These are phyloP conservation scores for Dendrophyllia cribrosa DNA, from an alignment of 64 coral and sea anemone genomes.

Conservation along the genomic window DNA sequence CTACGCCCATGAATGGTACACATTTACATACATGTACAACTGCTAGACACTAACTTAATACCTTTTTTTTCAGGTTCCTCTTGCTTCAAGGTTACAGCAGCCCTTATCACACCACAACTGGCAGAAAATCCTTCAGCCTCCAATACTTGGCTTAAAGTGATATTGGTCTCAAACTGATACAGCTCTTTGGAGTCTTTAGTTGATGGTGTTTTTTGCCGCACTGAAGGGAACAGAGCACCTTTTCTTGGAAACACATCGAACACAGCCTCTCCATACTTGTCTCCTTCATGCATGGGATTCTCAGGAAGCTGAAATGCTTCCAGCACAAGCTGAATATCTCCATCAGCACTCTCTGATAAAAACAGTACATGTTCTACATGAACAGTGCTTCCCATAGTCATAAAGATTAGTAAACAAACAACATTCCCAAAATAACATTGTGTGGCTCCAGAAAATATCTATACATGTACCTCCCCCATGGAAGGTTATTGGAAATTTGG, in stretches of 20 bases:
- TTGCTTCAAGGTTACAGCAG: background rate
- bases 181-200: background rate
- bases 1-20: too few species aligned
- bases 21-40: too few species aligned
- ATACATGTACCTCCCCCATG: too few species aligned
- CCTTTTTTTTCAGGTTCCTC: background rate
- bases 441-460: too few species aligned
- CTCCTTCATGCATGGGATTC: constrained; percentile 30
- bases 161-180: constrained; percentile 46
- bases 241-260: constrained; percentile 44
- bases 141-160: constrained; percentile 12
- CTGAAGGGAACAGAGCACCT: constrained; percentile 2
- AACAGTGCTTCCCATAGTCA: too few species aligned
- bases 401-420: too few species aligned
- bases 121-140: background rate
- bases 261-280: constrained; percentile 56
- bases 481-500: too few species aligned
- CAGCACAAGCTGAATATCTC: constrained; percentile 26
- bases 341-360: constrained; percentile 24
- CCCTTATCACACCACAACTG: background rate
- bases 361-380: too few species aligned
- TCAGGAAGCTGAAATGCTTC: constrained; percentile 45
- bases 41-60: background rate
- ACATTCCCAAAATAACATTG: too few species aligned
- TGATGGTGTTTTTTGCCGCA: background rate